Base-by-base conservation (phyloP, 92 coral and sea anemone species). In the Plumapathes pennacea region DNA sequence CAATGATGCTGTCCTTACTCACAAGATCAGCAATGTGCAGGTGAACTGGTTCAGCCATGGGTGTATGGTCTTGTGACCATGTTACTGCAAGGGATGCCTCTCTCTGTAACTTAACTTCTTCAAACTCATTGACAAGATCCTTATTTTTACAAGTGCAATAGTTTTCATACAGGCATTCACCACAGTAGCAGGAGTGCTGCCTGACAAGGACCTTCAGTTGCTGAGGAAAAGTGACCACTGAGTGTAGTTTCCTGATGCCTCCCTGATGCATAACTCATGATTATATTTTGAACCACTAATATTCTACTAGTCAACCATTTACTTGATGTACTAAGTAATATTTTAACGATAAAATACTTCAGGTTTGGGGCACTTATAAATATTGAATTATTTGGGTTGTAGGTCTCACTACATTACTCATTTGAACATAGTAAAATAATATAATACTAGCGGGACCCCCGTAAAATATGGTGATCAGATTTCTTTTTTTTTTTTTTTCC, bases 21-120 rank as follows among this genome's bases (percentile, higher is more conserved):
- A 68, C 76, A 0, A 68, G 67, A 23, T 46, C 76, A 22, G 56
- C 67, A 43, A 68, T 56, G 17, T 68, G 76, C 2, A 68, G 67
- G 27, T 68, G 76, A 6, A 68, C 46, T 11, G 57, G 67, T 46
- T 68, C 49, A 17, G 54, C 67, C 38, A 17, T 0, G 4, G 67
- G 76, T 7, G 33, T 20, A 28, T 58, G 42, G 33, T 52, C 44
- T 42, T 54, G 45, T 10, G 75, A 19, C 3, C 38, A 25, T 54
- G 74, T 67, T 3, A 23, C n/a, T 11, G 74, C 56, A 15, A 64
- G 26, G 20, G 72, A 50, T 48, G 49, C 72, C 69, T 62, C 56
- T 30, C 56, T 5, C 38, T 62, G 14, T 44, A 46, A 46, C n/a
- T 26, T 45, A 10, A 62, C 24, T 13, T 45, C 57, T 4, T 17